Evolutionary conservation across 2,113 vertebrate species (phyloP).

Genomic region (Indicator maculatus): DNA sequence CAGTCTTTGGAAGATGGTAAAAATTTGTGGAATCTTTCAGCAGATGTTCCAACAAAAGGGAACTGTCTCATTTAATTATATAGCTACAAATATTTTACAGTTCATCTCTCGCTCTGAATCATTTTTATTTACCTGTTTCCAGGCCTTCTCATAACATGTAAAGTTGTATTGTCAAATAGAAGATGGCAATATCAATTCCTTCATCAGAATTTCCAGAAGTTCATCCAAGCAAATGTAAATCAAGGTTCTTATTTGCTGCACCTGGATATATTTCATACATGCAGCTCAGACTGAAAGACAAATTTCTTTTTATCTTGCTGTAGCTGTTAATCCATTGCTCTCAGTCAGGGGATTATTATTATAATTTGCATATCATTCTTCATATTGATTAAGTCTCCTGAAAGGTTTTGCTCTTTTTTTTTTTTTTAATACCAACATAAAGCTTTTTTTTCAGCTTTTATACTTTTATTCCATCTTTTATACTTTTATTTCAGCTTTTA

Average conservation of each 20-base stretch:
- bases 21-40: not conserved
- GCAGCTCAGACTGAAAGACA: constrained; percentile 17
- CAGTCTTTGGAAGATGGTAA: not conserved
- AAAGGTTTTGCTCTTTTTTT: not conserved
- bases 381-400: constrained; percentile 52
- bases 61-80: not conserved
- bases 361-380: constrained; percentile 31
- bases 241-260: constrained; percentile 36
- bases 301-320: constrained; percentile 31
- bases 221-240: constrained; percentile 58
- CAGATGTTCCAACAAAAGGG: not conserved
- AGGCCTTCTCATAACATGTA: not conserved
- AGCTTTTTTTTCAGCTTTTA: constrained; percentile 30
- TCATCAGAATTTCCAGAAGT: constrained; percentile 29
- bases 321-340: constrained; percentile 11
- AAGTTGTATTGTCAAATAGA: not conserved
- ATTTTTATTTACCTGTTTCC: not conserved
- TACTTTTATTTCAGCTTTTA: constrained; percentile 9
- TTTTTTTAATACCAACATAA: not conserved
- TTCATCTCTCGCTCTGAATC: not conserved
- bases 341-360: constrained; percentile 30
- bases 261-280: not conserved
- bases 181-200: not conserved
- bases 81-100: not conserved
- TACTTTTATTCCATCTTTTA: not conserved